Evolutionary conservation across 1,140 invertebrate genomes (phyloP).

Genomic region (Hermetia illucens): DNA sequence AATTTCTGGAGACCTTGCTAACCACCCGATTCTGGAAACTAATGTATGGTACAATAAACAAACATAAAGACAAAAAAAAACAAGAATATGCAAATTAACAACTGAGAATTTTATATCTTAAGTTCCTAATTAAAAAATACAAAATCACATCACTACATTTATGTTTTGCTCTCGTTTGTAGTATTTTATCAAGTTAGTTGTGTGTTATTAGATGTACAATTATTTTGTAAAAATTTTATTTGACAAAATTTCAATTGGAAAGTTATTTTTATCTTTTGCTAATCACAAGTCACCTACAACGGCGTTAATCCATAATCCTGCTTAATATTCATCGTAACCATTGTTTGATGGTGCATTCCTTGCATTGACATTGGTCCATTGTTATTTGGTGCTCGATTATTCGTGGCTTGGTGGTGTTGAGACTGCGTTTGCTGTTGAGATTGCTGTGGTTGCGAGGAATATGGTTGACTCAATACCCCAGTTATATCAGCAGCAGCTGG

Average conservation of each 20-base stretch:
- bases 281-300: slow-evolving; percentile 36
- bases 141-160: too few species aligned
- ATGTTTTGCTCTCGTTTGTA: slow-evolving; percentile 9
- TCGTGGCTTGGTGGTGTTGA: background rate
- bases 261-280: background rate
- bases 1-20: slow-evolving; percentile 2
- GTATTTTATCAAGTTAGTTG: slow-evolving; percentile 8
- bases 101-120: too few species aligned
- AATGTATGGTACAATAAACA: background rate
- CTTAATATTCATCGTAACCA: slow-evolving; percentile 37
- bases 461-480: slow-evolving; percentile 9
- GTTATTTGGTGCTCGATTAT: too few species aligned
- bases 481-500: slow-evolving; percentile 17
- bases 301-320: slow-evolving; percentile 59
- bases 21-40: background rate
- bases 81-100: too few species aligned
- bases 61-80: too few species aligned
- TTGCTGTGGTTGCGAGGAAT: slow-evolving; percentile 4
- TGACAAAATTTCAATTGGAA: background rate
- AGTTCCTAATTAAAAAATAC: too few species aligned
- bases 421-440: slow-evolving; percentile 6
- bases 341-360: slow-evolving; percentile 16
- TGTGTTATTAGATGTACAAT: background rate
- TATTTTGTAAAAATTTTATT: background rate
- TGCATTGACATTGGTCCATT: slow-evolving; percentile 8